Evolutionary conservation across 2,113 vertebrate genomes (phyloP).

Genomic region (Oenanthe oenanthe): DNA sequence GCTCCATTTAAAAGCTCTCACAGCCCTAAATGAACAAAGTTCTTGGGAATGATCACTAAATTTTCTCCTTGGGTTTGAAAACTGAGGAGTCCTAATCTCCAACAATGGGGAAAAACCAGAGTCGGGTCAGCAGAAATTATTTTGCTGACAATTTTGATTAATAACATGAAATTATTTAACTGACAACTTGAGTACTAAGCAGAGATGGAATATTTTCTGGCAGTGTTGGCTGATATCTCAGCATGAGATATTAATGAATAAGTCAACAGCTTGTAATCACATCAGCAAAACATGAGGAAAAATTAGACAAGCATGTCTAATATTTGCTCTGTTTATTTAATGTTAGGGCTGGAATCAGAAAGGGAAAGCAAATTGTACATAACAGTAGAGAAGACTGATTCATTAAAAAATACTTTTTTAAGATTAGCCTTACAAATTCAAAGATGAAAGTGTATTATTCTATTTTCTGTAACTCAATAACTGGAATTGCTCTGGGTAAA

Average conservation of each 20-base stretch:
- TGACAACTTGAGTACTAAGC: not conserved
- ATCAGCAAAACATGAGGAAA: not conserved
- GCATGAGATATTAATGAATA: not conserved
- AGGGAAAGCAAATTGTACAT: not conserved
- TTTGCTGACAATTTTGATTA: not conserved
- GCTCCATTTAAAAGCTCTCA: not conserved
- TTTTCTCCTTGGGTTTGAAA: not conserved
- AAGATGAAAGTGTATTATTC: not conserved
- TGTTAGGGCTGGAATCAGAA: not conserved
- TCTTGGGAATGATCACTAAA: not conserved
- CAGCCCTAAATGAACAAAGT: not conserved
- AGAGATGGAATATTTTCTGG: not conserved
- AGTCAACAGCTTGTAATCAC: not conserved
- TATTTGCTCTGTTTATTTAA: slow-evolving; percentile 18
- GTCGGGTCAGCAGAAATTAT: not conserved
- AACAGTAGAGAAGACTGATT: not conserved
- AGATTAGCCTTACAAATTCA: not conserved
- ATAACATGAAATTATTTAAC: not conserved
- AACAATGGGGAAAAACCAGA: not conserved
- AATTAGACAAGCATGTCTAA: not conserved
- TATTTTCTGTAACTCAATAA: not conserved
- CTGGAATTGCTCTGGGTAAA: not conserved
- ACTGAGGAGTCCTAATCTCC: not conserved
- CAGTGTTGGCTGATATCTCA: not conserved
- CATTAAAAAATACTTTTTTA: not conserved